These are phyloP conservation scores for Thunnus thynnus DNA, from an alignment of 2,113 vertebrate genomes.

Conservation along the genomic window DNA sequence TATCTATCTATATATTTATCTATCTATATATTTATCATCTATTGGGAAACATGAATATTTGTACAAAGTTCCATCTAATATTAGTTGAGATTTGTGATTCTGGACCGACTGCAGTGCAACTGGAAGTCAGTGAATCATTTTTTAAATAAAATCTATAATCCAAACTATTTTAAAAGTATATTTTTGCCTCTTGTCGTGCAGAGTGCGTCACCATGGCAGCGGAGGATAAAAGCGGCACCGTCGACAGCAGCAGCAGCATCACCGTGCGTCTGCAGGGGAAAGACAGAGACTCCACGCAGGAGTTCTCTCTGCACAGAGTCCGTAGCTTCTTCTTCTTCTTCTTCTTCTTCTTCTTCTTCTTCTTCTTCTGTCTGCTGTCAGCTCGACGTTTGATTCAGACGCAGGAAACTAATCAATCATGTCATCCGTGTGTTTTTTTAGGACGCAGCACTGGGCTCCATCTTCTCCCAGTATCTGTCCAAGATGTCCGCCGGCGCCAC, in stretches of 20 bases:
- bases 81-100: too few species aligned
- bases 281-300: constrained; percentile 74
- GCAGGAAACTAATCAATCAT: not conserved
- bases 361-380: too few species aligned
- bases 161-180: not conserved
- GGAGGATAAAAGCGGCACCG: constrained; percentile 38
- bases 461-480: constrained; percentile 80
- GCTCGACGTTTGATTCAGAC: not conserved
- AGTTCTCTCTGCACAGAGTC: constrained; percentile 80
- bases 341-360: not conserved
- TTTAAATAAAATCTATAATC: not conserved
- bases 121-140: too few species aligned
- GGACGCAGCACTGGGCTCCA: constrained; percentile 76
- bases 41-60: too few species aligned
- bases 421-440: constrained; percentile 44
- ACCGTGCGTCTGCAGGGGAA: constrained; percentile 82
- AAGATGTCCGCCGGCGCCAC: not conserved
- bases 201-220: constrained; percentile 82
- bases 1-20: too few species aligned
- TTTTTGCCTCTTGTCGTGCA: constrained; percentile 35
- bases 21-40: too few species aligned
- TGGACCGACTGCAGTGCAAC: too few species aligned
- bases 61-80: too few species aligned
- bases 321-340: not conserved
- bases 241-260: not conserved